These are phyloP conservation scores for Hydrochoerus hydrochaeris DNA, from an alignment of 2,113 vertebrate species.

Conservation along the genomic window DNA sequence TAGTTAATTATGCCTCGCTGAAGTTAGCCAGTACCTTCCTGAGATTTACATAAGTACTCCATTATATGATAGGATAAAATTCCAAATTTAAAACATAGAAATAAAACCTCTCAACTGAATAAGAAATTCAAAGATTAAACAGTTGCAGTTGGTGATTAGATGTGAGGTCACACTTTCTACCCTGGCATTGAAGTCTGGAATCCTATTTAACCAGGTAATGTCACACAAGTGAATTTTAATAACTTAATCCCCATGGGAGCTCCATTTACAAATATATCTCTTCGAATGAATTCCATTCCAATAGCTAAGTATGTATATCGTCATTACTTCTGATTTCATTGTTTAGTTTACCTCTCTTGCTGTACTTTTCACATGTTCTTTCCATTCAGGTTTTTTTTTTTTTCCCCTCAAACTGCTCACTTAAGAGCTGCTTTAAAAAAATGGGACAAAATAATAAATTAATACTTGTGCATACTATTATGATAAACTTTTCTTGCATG, in stretches of 20 bases:
- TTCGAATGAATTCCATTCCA: background rate
- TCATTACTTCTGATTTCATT: conserved; percentile 1
- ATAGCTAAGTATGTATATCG: background rate
- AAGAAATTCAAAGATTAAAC: conserved; percentile 13
- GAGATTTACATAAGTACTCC: conserved; percentile 39
- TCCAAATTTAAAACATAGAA: background rate
- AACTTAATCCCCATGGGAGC: background rate
- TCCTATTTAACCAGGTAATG: background rate
- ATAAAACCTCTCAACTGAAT: background rate
- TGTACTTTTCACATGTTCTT: background rate
- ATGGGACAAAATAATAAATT: background rate
- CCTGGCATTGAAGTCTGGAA: background rate
- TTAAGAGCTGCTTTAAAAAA: background rate
- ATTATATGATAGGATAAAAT: background rate
- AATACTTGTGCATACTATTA: background rate
- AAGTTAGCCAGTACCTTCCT: background rate
- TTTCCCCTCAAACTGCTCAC: background rate
- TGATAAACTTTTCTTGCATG: background rate
- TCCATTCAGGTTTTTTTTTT: background rate
- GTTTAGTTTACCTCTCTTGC: background rate
- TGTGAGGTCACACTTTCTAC: background rate
- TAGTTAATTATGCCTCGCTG: background rate
- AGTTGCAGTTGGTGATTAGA: background rate
- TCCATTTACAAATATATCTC: background rate
- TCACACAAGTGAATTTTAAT: background rate